Evolutionary conservation across 1,140 invertebrate genomes (phyloP).

Genomic region (Hormaphis cornu): DNA sequence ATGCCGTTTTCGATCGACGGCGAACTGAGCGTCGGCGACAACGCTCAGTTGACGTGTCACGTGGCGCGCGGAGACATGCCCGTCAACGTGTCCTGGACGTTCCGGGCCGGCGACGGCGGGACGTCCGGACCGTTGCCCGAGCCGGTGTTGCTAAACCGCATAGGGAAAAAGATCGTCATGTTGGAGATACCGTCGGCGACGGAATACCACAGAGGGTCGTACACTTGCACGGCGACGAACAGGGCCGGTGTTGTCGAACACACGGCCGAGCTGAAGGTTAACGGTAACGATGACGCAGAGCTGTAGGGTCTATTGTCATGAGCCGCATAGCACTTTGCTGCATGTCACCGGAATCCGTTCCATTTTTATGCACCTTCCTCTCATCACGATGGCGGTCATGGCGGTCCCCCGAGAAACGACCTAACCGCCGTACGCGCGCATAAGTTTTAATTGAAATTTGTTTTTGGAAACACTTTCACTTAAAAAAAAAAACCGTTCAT

Average conservation of each 20-base stretch:
- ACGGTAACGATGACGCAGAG: no score
- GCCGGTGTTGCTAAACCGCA: conserved; percentile 31
- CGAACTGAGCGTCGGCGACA: conserved; percentile 43
- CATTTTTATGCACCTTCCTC: no score
- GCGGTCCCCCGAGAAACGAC: no score
- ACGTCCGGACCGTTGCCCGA: neutral
- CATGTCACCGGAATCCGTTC: no score
- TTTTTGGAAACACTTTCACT: no score
- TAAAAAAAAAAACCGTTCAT: no score
- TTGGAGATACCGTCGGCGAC: conserved; percentile 66
- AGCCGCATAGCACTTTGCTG: no score
- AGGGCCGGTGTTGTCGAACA: conserved; percentile 52
- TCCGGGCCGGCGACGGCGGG: conserved; percentile 45
- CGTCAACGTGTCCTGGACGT: conserved; percentile 56
- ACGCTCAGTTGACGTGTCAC: conserved; percentile 39
- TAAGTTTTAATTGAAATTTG: no score
- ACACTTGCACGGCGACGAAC: conserved; percentile 61
- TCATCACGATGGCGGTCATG: no score
- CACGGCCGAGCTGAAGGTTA: conserved; percentile 52
- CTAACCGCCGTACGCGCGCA: no score
- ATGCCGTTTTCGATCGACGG: conserved; percentile 48
- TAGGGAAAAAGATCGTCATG: conserved; percentile 58
- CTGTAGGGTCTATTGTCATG: no score
- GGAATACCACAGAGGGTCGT: conserved; percentile 50
- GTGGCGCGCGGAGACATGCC: conserved; percentile 59